Evolutionary conservation across 2,888 invertebrate species (phyloP).

Genomic region (Pseudococcus jackbeardsleyi): DNA sequence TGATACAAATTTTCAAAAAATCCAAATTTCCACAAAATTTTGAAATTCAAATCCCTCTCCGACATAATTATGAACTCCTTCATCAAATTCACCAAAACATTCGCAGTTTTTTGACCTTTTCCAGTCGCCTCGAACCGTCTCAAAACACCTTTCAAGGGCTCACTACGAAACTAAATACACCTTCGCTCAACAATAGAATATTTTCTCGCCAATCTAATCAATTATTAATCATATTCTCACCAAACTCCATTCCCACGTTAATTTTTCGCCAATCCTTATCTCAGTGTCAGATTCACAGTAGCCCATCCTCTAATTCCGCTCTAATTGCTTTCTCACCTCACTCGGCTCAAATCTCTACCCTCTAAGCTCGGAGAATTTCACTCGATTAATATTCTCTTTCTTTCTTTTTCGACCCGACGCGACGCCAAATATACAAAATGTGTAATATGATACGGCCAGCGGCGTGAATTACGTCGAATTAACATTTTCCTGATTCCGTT

Average conservation of each 20-base stretch:
- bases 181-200: background rate
- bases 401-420: background rate
- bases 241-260: background rate
- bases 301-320: slow-evolving; percentile 6
- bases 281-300: background rate
- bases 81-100: too few species aligned
- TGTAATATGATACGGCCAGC: background rate
- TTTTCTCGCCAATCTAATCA: background rate
- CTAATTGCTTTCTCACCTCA: background rate
- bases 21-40: too few species aligned
- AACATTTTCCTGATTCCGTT: slow-evolving; percentile 44
- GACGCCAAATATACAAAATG: background rate
- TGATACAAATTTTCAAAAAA: too few species aligned
- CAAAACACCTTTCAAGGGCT: background rate
- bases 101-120: too few species aligned
- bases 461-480: slow-evolving; percentile 41
- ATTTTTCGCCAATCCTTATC: slow-evolving; percentile 2
- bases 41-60: too few species aligned
- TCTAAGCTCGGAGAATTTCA: background rate
- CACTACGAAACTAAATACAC: too few species aligned
- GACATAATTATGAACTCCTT: too few species aligned
- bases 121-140: background rate
- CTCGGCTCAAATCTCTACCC: background rate
- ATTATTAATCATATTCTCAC: background rate
- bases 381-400: slow-evolving; percentile 12